phyloP scores from a whole-genome alignment of 2,888 invertebrate genomes.

The Mactromeris polynyma region DNA sequence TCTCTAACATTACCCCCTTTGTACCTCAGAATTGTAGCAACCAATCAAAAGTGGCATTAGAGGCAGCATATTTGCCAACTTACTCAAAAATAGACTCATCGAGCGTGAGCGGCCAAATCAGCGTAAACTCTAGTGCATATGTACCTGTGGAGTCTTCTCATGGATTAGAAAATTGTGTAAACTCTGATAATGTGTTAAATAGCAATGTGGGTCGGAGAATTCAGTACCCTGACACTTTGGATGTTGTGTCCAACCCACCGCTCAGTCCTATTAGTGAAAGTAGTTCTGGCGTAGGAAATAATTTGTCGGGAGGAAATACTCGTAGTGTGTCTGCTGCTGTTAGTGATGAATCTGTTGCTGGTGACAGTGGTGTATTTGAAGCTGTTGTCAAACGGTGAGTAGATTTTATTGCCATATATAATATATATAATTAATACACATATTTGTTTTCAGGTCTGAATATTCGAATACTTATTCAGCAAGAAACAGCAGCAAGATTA shows the following conservation, averaged over 20 bases:
- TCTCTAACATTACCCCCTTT: slow-evolving; percentile 39
- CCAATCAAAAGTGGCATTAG: slow-evolving; percentile 69
- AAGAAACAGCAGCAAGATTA: too few species aligned
- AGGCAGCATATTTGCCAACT: slow-evolving; percentile 32
- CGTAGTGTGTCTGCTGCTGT: slow-evolving; percentile 95
- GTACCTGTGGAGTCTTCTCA: slow-evolving; percentile 21
- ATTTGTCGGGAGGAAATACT: slow-evolving; percentile 85
- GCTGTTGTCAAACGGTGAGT: slow-evolving; percentile 86
- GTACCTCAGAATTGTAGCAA: slow-evolving; percentile 69
- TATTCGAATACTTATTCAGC: too few species aligned
- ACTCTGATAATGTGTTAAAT: slow-evolving; percentile 43
- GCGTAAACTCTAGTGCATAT: slow-evolving; percentile 30
- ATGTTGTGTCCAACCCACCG: slow-evolving; percentile 72
- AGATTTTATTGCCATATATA: too few species aligned
- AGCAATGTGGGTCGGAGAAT: slow-evolving; percentile 61
- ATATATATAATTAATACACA: too few species aligned
- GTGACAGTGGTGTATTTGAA: slow-evolving; percentile 89
- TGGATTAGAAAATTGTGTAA: slow-evolving; percentile 30
- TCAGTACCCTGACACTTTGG: slow-evolving; percentile 68
- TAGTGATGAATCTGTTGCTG: slow-evolving; percentile 98
- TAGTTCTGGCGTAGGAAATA: slow-evolving; percentile 86
- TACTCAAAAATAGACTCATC: slow-evolving; percentile 45
- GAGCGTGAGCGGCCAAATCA: slow-evolving; percentile 34
- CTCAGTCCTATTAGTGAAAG: slow-evolving; percentile 87
- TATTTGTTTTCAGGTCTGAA: too few species aligned